phyloP scores from a whole-genome alignment of 2,888 invertebrate genomes.

The Reticulitermes lucifugus region DNA sequence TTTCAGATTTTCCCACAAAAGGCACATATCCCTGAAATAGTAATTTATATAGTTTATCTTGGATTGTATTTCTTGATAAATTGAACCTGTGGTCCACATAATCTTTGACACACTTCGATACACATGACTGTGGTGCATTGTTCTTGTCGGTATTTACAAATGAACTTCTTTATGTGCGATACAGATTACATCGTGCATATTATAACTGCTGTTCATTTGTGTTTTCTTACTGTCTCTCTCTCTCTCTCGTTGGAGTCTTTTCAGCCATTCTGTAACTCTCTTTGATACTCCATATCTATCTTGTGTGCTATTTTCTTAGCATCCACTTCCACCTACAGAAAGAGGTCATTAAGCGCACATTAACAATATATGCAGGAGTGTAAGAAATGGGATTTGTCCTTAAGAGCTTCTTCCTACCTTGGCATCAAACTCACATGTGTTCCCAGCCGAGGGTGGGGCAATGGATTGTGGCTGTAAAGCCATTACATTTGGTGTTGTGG shows the following conservation, averaged over 20 bases:
- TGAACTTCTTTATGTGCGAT: too few relatives aligned
- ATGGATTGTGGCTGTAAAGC: not conserved
- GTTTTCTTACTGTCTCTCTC: not conserved
- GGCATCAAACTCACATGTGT: too few relatives aligned
- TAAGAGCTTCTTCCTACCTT: not conserved
- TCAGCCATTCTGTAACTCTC: conserved; percentile 54
- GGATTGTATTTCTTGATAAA: too few relatives aligned
- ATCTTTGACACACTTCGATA: too few relatives aligned
- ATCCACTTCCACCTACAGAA: conserved; percentile 62
- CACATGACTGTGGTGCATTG: too few relatives aligned
- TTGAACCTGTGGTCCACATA: too few relatives aligned
- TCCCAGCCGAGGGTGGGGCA: not conserved
- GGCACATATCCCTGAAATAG: too few relatives aligned
- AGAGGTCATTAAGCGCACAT: not conserved
- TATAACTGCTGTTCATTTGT: not conserved
- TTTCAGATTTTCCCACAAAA: too few relatives aligned
- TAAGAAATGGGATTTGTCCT: not conserved
- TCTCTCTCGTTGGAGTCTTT: not conserved
- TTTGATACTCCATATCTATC: conserved; percentile 62
- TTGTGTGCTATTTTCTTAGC: conserved; percentile 65
- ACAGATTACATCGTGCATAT: not conserved
- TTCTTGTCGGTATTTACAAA: too few relatives aligned
- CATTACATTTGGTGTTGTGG: not conserved
- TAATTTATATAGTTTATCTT: too few relatives aligned
- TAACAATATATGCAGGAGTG: not conserved